These are phyloP conservation scores for Euglossa dilemma DNA, from an alignment of 1,140 invertebrate species.

Conservation along the genomic window DNA sequence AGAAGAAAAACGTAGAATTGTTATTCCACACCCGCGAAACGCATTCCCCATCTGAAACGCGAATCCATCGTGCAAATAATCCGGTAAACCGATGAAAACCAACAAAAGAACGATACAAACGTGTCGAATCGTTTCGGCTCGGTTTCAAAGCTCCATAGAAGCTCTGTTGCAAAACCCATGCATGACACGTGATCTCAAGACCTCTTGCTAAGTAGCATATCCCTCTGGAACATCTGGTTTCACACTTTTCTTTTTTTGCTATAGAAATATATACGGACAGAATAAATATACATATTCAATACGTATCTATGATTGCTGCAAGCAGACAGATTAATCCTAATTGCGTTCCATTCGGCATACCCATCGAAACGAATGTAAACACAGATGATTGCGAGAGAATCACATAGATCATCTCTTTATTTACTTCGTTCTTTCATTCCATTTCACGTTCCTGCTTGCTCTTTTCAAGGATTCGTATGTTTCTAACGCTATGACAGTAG, in stretches of 20 bases:
- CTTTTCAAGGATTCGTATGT: background rate
- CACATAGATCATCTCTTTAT: background rate
- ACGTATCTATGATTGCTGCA: conserved; percentile 23
- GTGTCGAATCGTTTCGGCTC: background rate
- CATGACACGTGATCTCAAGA: conserved; percentile 25
- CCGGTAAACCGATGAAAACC: background rate
- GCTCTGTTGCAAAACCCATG: conserved; percentile 32
- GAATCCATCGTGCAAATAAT: background rate
- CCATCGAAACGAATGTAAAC: conserved; percentile 40
- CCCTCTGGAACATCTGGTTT: conserved; percentile 33
- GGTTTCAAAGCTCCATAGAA: background rate
- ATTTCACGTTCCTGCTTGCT: background rate
- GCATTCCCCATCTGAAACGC: background rate
- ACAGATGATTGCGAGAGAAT: conserved; percentile 6
- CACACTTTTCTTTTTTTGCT: conserved; percentile 15
- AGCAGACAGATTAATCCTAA: conserved; percentile 41
- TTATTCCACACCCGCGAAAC: background rate
- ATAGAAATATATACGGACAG: too few species aligned
- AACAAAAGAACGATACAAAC: background rate
- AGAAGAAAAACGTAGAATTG: background rate
- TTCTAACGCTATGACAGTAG: conserved; percentile 48
- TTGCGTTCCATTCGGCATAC: conserved; percentile 59
- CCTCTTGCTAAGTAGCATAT: conserved; percentile 6
- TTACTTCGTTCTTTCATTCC: conserved; percentile 1
- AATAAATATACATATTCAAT: background rate